Evolutionary conservation across 2,797 vertebrate genomes (phyloP), one percentile per base, ranked within the genome.

Genomic region (Gallinago solitaria): DNA sequence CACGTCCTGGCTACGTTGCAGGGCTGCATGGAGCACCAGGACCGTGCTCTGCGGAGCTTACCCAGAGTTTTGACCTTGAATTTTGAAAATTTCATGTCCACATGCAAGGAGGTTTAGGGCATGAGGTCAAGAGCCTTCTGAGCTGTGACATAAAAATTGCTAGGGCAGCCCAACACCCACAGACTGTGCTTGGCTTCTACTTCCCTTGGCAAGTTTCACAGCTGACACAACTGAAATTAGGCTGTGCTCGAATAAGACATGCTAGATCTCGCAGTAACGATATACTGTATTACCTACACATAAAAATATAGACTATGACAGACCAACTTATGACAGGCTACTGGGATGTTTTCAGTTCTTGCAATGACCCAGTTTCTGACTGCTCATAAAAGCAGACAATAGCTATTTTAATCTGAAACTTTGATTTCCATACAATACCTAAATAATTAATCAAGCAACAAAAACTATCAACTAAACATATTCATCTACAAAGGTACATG

Each of bases 281-380:
- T 82, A 41, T 11, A 25, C 48, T 68, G 41, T 54, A 61, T 92
- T 80, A 74, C 61, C 71, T 92, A 83, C 53, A 69, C 41, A 60
- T 39, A 87, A 92, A 87, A 77, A 89, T 77, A 95, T 4, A 78
- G 69, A 69, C 41, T 59, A 51, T 86, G 87, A 92, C 20, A 69
- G 76, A 54, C 33, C 14, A 70, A 54, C 33, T 12, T 88, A 11
- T 90, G 47, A 70, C 86, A 94, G 80, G 69, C 47, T n/a, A 69
- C 33, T 51, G 61, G 10, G 25, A 59, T 68, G 63, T 60, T 88
- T 91, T 76, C 39, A 59, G 11, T 91, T 93, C 79, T 78, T 87
- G 43, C 32, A 83, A 23, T 93, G 91, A 88, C 94, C 87, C 91
- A 75, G 33, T 93, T 96, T 93, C 51, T 81, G 73, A 45, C 68